Evolutionary conservation across 2,888 invertebrate genomes (phyloP).

Genomic region (Aricia artaxerxes): DNA sequence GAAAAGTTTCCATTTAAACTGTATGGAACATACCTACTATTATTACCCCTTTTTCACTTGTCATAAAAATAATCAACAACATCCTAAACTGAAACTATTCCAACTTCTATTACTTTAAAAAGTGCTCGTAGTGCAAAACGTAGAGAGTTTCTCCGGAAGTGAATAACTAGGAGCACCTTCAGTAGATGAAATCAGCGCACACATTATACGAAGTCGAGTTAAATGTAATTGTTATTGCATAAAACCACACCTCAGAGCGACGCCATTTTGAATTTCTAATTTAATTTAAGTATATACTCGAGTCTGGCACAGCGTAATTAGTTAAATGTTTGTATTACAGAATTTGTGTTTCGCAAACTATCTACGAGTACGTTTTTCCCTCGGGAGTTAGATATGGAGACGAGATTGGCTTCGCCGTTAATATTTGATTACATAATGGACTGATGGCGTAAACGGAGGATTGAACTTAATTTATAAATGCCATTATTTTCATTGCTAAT

Average conservation of each 20-base stretch:
- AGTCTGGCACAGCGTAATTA: conserved; percentile 20
- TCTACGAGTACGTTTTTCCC: conserved; percentile 22
- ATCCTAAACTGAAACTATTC: neutral
- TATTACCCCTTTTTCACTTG: neutral
- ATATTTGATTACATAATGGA: neutral
- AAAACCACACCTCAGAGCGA: conserved; percentile 25
- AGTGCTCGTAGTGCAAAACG: neutral
- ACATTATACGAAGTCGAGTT: conserved; percentile 14
- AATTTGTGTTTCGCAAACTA: conserved; percentile 28
- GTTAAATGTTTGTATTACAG: conserved; percentile 29
- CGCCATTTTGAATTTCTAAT: conserved; percentile 29
- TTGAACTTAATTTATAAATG: neutral
- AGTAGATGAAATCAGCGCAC: conserved; percentile 19
- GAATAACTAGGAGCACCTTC: neutral
- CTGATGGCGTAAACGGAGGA: neutral
- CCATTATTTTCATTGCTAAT: neutral
- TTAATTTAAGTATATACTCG: conserved; percentile 25
- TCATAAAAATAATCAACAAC: neutral
- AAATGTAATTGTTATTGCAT: conserved; percentile 31
- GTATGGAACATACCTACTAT: neutral
- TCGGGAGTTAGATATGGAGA: conserved; percentile 2
- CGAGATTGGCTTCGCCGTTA: conserved; percentile 12
- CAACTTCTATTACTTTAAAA: neutral
- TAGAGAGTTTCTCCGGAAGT: conserved; percentile 4
- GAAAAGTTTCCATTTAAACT: neutral